Base-by-base conservation (phyloP, 2,797 vertebrate genomes). In the Strix occidentalis region DNA sequence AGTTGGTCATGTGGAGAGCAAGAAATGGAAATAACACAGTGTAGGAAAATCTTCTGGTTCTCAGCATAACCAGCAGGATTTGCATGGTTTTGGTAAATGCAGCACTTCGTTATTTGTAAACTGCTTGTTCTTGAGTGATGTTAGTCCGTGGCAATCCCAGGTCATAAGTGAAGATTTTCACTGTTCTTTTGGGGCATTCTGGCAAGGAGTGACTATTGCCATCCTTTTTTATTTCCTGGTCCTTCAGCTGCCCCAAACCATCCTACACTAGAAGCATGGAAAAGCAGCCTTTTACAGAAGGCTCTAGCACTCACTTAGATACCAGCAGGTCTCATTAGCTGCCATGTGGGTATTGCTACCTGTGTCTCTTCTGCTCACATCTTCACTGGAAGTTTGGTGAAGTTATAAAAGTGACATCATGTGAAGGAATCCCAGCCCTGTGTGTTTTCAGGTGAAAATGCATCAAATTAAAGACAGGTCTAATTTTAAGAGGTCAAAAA, bases 11-110 rank as follows among this genome's bases (percentile, higher is more conserved):
- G 21, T 41, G 56, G 29, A 63, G 35, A 48, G 29, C 3, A 7
- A 48, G 48, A 41, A 26, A 15, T 5, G 35, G 74, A 66, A n/a
- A 13, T 20, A 48, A 31, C 0, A 0, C 5, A 6, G 35, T 12
- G 33, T 19, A n/a, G 35, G 43, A 45, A 63, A 79, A 43, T 26
- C 20, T 28, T 24, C 80, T 48, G 53, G 12, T 80, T 54, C 68
- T 37, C 46, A 43, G 54, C 35, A 18, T 6, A 61, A 41, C 41
- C 41, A 13, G 20, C 19, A 74, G 56, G 46, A 61, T 68, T 54
- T 50, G 23, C 11, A 2, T 10, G 29, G 1, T 50, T 80, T n/a
- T 56, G 48, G 12, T 35, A 53, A 53, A 79, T 6, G 37, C 0
- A 1, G 17, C 63, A 58, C 19, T 29, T 11, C 0, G 18, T 48